Evolutionary conservation across 1,140 invertebrate genomes (phyloP).

Genomic region (Scaptomyza hsui): DNA sequence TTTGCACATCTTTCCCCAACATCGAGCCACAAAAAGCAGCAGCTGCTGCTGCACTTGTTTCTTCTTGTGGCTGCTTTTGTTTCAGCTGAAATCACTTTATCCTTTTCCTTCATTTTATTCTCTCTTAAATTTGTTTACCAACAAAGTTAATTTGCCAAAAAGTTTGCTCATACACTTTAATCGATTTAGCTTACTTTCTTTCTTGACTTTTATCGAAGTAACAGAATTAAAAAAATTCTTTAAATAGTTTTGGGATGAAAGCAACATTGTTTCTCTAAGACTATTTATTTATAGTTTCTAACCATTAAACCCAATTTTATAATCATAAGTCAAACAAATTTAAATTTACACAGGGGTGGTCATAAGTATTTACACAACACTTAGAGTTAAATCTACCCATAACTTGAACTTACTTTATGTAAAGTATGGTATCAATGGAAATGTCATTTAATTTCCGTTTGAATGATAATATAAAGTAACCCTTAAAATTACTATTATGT

Average conservation of each 20-base stretch:
- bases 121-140: constrained; percentile 1
- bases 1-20: neutral
- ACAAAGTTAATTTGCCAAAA: constrained; percentile 18
- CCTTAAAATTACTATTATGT: too few species aligned
- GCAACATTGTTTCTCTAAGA: too few species aligned
- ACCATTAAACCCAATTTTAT: too few species aligned
- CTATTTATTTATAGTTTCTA: too few species aligned
- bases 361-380: too few species aligned
- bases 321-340: too few species aligned
- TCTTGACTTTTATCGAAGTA: neutral
- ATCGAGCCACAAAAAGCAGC: neutral
- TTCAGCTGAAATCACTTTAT: neutral
- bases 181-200: constrained; percentile 2
- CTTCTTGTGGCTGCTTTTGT: neutral
- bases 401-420: too few species aligned
- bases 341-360: too few species aligned
- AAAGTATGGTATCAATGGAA: too few species aligned
- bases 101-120: constrained; percentile 2
- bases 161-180: constrained; percentile 1
- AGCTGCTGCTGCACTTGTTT: constrained; percentile 4
- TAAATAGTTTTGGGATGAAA: neutral
- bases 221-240: neutral
- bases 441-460: too few species aligned
- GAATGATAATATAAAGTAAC: too few species aligned
- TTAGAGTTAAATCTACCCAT: too few species aligned